Evolutionary conservation across 2,113 vertebrate species (phyloP).

Genomic region (Hirundichthys speculiger): DNA sequence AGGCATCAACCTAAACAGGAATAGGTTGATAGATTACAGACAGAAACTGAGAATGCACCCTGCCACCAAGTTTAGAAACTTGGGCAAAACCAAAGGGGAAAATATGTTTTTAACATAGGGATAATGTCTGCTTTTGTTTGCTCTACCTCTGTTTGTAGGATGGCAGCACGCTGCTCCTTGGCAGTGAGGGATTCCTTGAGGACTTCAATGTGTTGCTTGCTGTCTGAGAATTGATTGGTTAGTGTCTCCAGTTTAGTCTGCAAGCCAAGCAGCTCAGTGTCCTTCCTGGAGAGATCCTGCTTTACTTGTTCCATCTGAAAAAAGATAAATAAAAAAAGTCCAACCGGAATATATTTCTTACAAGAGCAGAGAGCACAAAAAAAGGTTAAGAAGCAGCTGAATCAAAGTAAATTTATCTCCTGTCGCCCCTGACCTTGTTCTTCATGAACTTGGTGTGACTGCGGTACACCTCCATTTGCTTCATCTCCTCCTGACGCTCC

Average conservation of each 20-base stretch:
- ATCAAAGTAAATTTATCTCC: background rate
- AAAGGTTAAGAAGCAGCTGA: background rate
- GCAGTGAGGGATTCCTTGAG: constrained; percentile 97
- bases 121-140: background rate
- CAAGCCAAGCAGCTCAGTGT: constrained; percentile 93
- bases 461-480: constrained; percentile 98
- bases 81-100: too few relatives aligned
- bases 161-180: constrained; percentile 96
- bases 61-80: too few relatives aligned
- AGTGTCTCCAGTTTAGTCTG: constrained; percentile 97
- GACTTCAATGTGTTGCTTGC: constrained; percentile 98
- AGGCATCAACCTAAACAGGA: constrained; percentile 88
- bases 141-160: constrained; percentile 95
- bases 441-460: constrained; percentile 99
- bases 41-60: background rate
- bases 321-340: background rate
- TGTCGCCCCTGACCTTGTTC: constrained; percentile 88
- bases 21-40: background rate
- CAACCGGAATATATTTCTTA: too few relatives aligned
- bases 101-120: too few relatives aligned
- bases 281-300: constrained; percentile 96
- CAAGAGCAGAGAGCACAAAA: background rate
- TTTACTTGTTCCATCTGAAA: constrained; percentile 96
- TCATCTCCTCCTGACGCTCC: constrained; percentile 97
- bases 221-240: constrained; percentile 98